These are phyloP conservation scores for Leptothorax acervorum DNA, from an alignment of 2,888 invertebrate genomes.

Conservation along the genomic window DNA sequence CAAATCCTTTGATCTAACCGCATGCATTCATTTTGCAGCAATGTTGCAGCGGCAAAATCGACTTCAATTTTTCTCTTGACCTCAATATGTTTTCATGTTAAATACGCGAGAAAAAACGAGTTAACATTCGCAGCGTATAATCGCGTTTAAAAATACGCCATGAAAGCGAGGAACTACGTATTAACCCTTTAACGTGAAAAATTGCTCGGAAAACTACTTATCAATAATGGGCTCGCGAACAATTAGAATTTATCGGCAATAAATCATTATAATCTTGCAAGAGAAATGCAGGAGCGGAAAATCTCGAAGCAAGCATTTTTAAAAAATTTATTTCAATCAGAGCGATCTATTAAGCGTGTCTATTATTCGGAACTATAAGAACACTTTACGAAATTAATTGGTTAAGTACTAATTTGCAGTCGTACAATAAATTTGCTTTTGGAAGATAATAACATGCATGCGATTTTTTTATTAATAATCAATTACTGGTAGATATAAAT, in stretches of 20 bases:
- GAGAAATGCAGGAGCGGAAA: not conserved
- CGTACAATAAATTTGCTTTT: not conserved
- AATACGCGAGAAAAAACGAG: not conserved
- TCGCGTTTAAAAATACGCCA: not conserved
- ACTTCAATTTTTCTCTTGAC: constrained; percentile 10
- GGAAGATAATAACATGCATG: not conserved
- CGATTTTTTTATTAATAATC: not conserved
- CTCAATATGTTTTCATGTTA: constrained; percentile 6
- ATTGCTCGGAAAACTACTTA: not conserved
- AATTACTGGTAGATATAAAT: not conserved
- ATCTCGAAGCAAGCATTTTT: not conserved
- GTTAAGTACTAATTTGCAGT: not conserved
- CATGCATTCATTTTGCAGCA: constrained; percentile 46
- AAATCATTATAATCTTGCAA: not conserved
- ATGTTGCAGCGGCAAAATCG: constrained; percentile 18
- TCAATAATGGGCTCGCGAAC: not conserved
- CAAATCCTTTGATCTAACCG: constrained; percentile 76
- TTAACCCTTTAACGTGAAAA: not conserved
- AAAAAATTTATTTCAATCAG: constrained; percentile 2
- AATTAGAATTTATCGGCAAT: not conserved
- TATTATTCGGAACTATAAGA: not conserved
- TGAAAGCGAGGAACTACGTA: not conserved
- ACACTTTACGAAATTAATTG: not conserved
- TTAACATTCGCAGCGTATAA: not conserved
- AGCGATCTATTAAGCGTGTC: not conserved